Evolutionary conservation across 1,140 invertebrate genomes (phyloP).

Genomic region (Bacillus rossius): DNA sequence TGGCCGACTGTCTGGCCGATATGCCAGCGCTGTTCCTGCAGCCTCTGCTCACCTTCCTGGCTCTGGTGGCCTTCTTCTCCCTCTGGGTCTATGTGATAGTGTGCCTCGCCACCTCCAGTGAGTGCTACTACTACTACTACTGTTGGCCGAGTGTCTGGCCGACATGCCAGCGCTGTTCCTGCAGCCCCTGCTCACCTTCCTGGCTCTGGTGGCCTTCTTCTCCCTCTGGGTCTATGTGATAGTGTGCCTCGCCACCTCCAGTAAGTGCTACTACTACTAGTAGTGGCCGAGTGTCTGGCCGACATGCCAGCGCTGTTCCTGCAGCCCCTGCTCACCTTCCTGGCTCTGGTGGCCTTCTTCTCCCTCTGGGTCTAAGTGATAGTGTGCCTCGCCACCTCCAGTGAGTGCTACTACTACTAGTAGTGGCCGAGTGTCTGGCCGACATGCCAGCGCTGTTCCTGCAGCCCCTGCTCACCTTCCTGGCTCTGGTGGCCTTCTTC

Average conservation of each 20-base stretch:
- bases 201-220: conserved; percentile 71
- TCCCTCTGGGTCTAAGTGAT: conserved; percentile 81
- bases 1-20: too few relatives aligned
- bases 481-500: conserved; percentile 71
- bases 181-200: conserved; percentile 82
- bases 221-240: conserved; percentile 81
- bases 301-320: conserved; percentile 80
- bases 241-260: conserved; percentile 59
- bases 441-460: conserved; percentile 80
- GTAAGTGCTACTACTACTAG: too few relatives aligned
- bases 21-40: conserved; percentile 84
- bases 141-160: too few relatives aligned
- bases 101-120: conserved; percentile 63
- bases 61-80: conserved; percentile 69
- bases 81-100: conserved; percentile 81
- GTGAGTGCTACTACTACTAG: too few relatives aligned
- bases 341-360: conserved; percentile 71
- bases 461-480: conserved; percentile 82
- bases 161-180: conserved; percentile 80
- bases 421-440: too few relatives aligned
- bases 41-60: conserved; percentile 78
- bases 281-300: too few relatives aligned
- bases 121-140: too few relatives aligned
- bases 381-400: conserved; percentile 59
- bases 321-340: conserved; percentile 82